Evolutionary conservation across 2,797 vertebrate genomes (phyloP).

Genomic region (Cryptoblepharus egeriae): DNA sequence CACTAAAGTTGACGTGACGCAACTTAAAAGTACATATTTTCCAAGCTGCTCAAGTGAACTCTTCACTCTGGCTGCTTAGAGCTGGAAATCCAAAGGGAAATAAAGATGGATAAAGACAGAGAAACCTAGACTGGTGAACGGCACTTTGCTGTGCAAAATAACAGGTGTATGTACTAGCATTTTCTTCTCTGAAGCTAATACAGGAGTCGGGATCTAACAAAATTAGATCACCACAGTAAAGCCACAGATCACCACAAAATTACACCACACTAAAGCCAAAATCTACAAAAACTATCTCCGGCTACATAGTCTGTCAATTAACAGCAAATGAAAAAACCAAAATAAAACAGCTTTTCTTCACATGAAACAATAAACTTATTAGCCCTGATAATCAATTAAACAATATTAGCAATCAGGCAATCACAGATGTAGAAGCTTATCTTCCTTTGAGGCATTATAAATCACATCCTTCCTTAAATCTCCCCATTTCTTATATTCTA

Average conservation of each 20-base stretch:
- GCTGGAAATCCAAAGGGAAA: conserved; percentile 4
- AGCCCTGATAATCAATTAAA: conserved; percentile 86
- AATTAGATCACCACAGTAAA: conserved; percentile 50
- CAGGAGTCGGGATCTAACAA: conserved; percentile 59
- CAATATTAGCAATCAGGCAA: conserved; percentile 79
- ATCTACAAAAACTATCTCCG: conserved; percentile 49
- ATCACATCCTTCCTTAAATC: conserved; percentile 92
- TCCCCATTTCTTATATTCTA: conserved; percentile 84
- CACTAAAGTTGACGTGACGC: neutral
- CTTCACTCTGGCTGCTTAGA: conserved; percentile 12
- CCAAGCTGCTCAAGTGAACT: conserved; percentile 9
- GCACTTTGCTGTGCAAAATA: conserved; percentile 12
- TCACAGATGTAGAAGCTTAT: conserved; percentile 91
- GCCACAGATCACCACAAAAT: too few relatives aligned
- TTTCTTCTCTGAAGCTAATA: conserved; percentile 53
- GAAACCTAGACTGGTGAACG: neutral
- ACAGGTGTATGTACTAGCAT: conserved; percentile 62
- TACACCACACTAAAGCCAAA: conserved; percentile 54
- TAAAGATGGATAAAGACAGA: neutral
- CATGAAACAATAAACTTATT: conserved; percentile 84
- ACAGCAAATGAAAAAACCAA: conserved; percentile 76
- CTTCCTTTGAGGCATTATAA: conserved; percentile 87
- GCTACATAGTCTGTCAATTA: conserved; percentile 73
- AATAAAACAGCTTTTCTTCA: conserved; percentile 76
- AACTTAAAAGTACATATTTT: neutral